Conservation (phyloP, 2,888 invertebrate species). For the Lepidocyrtoides sp. region DNA sequence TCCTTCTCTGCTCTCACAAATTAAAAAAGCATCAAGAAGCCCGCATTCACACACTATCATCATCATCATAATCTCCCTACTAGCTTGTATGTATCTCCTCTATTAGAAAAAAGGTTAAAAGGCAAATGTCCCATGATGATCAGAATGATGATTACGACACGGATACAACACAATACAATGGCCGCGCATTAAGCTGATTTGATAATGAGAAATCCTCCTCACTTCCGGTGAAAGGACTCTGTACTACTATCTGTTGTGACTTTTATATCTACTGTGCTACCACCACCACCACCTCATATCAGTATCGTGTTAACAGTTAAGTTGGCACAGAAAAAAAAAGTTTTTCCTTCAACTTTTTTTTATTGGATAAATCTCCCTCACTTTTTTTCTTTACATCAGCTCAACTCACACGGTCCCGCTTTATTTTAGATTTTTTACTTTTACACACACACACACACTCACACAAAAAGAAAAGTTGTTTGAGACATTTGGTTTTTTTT, state of each 20-base stretch:
- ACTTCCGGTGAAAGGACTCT: conserved; percentile 16
- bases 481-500: background rate
- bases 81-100: too few relatives aligned
- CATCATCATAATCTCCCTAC: background rate
- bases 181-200: conserved; percentile 20
- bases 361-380: conserved; percentile 6
- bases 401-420: background rate
- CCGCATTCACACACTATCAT: background rate
- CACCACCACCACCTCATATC: background rate
- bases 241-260: conserved; percentile 1
- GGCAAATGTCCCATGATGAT: conserved; percentile 21
- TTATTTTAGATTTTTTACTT: conserved; percentile 1
- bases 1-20: background rate
- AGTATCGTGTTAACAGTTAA: conserved; percentile 27
- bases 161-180: background rate
- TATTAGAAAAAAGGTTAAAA: background rate
- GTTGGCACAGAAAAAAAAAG: conserved; percentile 15
- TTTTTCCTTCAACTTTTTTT: background rate
- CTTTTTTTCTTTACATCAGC: background rate
- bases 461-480: background rate
- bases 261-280: too few relatives aligned
- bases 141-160: background rate
- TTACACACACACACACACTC: too few relatives aligned
- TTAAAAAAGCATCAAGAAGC: conserved; percentile 39
- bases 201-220: conserved; percentile 40